Base-by-base conservation (phyloP, 2,797 vertebrate genomes). In the Mallotus villosus region DNA sequence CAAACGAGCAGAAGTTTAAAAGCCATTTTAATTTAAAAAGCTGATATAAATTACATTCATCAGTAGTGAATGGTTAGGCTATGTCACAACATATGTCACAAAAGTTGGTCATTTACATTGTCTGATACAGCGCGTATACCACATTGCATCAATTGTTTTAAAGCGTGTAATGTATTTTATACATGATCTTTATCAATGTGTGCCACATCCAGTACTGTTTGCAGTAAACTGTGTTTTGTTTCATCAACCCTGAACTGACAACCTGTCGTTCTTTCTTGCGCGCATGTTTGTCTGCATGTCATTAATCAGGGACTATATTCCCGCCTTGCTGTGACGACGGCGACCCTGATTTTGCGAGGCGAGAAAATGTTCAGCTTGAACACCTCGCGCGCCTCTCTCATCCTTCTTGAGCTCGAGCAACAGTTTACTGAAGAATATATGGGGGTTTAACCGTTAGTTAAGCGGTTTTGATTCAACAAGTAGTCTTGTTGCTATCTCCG, bases 301-400 rank as follows among this genome's bases (percentile, higher is more conserved):
- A 65, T 65, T 25, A 49, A 65, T 49, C n/a, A 65, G 12, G 63
- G 16, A 64, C 21, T 21, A n/a, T 19, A 22, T 65, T 41, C 63
- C 22, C 22, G n/a, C 37, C 21, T 16, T 14, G 22, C 37, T 24
- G 22, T 65, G 34, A 46, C 63, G 63, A 65, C 2, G 11, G 37
- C 1, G n/a, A 22, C 41, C 37, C 16, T 3, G 11, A 21, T 11
- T n/a, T 19, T 22, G 34, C 22, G 63, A 16, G n/a, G 37, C 22
- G 63, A 65, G 21, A 41, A 22, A n/a, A 46, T 46, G 8, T 22
- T 49, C 37, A 22, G 63, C 63, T 64, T 64, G 32, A 37, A 41
- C 34, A 37, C 63, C 27, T 63, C 27, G 4, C 19, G 63, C 41
- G 34, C 37, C 37, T 49, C 19, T 41, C 19, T 41, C 19, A 55